Evolutionary conservation across 2,113 vertebrate species (phyloP), one percentile per base, ranked within the genome.

Genomic region (Myotis brandtii): DNA sequence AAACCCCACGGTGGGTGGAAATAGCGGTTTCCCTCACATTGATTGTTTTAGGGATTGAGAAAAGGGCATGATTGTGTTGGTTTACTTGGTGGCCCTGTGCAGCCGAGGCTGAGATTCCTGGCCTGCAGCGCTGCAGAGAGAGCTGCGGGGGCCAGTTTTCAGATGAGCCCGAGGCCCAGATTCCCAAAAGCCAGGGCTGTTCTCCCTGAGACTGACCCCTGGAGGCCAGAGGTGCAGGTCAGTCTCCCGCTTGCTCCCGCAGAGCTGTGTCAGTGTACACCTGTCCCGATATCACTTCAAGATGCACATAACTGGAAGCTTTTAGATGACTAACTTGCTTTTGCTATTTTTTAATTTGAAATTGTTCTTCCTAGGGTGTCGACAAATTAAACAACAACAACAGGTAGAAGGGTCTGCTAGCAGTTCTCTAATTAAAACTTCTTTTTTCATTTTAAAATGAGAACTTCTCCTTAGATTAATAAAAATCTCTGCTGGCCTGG

Each of bases 321-420:
- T 82, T 62, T 48, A 82, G 34, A 46, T 69, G 27, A 17, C 66
- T 20, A 50, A 50, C 59, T 91, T 91, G 27, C 72, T 89, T 52
- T 92, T 69, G n/a, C n/a, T 69, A 16, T 91, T 86, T 86, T 95
- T 95, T 79, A 37, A 72, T 37, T 80, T 83, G 43, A 91, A 88
- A 83, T 83, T 62, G 16, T 43, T 75, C 23, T 83, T 82, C 30
- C 48, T 20, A 87, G 18, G 25, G 6, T 75, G 40, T 87, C 27
- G 37, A 91, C 43, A 83, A 77, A 13, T 83, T 94, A 14, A 10
- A 48, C 40, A 89, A 84, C 23, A 66, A 66, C 10, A 89, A 82
- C 54, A 34, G 69, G 69, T 90, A 20, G 37, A 75, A 81, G 10
- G 9, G 30, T 81, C 73, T 62, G 4, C 32, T 75, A 70, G 37